Evolutionary conservation across 2,888 invertebrate genomes (phyloP), one percentile per base, ranked within the genome.

Genomic region (Meteorus cinctellus): DNA sequence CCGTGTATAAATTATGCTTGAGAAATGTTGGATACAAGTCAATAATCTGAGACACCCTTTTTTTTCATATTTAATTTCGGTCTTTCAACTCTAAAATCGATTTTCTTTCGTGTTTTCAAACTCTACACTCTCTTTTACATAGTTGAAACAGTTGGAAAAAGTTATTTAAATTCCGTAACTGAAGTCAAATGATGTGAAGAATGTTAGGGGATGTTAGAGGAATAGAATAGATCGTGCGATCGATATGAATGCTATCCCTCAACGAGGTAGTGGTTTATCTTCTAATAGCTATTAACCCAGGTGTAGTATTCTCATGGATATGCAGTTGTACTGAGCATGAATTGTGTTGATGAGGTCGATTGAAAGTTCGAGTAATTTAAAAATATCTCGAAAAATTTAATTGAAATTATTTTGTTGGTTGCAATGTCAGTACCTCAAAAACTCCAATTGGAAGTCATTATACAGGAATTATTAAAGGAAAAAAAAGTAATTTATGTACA

Each of bases 301-400:
- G 79, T 84, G 84, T 62, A 72, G 70, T 72, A 75, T 84, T 84
- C 85, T 79, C 84, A 85, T 76, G 79, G 55, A 71, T 75, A 68
- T 72, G 68, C 29, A 19, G 24, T 67, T 27, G 48, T 31, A 62
- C 27, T 66, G 68, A 19, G 74, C 75, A 69, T 75, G 69, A 72
- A 31, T 36, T 10, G 5, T 48, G 14, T 29, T 27, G 48, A 51
- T 48, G 51, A 48, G 14, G 24, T 19, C n/a, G 29, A 51, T 10
- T 68, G 24, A 41, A 36, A 36, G 6, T 24, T 55, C 19, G 16
- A 65, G 66, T 24, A 55, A 55, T 55, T 19, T 19, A 55, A 55
- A 55, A 55, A 55, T 55, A 19, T 24, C 19, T 10, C 1, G n/a
- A 55, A 19, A 4, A 55, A 55, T 24, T 48, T n/a, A 48, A 48